phyloP scores from a whole-genome alignment of 2,797 vertebrate genomes.

The Lepidocolaptes lacrymiger region DNA sequence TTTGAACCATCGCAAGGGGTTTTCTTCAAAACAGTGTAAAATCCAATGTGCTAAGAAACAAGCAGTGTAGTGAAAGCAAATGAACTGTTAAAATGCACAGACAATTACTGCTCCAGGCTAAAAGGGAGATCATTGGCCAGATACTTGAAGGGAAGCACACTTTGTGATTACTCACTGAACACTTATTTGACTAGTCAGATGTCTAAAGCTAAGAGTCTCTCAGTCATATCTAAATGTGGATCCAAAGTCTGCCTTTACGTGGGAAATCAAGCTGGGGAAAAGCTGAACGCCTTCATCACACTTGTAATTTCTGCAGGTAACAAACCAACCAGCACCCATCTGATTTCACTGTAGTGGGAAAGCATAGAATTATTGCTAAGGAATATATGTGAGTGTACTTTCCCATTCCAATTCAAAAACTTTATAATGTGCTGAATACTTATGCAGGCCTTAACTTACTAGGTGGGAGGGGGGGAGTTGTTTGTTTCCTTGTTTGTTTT shows the following conservation, averaged over 20 bases:
- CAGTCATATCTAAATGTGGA: not conserved
- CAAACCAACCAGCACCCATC: not conserved
- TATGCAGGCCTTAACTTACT: not conserved
- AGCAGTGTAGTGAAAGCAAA: constrained; percentile 35
- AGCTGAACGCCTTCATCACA: not conserved
- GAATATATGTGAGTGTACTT: not conserved
- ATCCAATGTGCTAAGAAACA: constrained; percentile 28
- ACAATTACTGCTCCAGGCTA: constrained; percentile 32
- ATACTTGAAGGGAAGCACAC: not conserved
- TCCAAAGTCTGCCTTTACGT: not conserved
- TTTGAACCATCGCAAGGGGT: constrained; percentile 1
- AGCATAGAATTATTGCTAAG: not conserved
- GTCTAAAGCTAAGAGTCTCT: not conserved
- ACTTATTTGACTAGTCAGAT: not conserved
- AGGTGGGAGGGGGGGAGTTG: too few relatives aligned
- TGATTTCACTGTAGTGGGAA: not conserved
- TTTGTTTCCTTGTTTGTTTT: too few relatives aligned
- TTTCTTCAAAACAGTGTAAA: constrained; percentile 10
- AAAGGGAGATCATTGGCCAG: constrained; percentile 11
- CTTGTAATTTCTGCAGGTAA: not conserved
- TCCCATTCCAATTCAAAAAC: not conserved
- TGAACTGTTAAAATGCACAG: constrained; percentile 46
- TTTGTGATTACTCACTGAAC: not conserved
- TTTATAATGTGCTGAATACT: not conserved
- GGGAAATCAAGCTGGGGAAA: not conserved